phyloP scores from a whole-genome alignment of 2,888 invertebrate genomes.

The Germaria angustata region DNA sequence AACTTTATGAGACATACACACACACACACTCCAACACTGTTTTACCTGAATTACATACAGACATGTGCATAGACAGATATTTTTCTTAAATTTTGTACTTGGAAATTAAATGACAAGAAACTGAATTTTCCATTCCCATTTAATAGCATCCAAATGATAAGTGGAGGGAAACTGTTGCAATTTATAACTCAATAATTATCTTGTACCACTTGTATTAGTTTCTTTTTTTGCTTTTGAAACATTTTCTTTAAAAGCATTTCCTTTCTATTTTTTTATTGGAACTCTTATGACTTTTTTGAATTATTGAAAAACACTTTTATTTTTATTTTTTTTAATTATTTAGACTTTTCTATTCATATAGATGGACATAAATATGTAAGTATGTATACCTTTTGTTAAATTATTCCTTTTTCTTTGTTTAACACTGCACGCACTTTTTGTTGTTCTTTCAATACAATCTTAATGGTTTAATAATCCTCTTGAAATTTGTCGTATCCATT shows the following conservation, averaged over 20 bases:
- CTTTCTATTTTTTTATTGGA: background rate
- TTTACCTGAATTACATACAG: background rate
- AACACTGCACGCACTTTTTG: constrained; percentile 9
- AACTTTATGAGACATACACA: background rate
- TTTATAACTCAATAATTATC: background rate
- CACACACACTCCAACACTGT: background rate
- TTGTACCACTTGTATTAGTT: constrained; percentile 14
- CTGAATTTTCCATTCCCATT: background rate
- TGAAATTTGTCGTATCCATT: constrained; percentile 51
- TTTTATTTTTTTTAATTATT: background rate
- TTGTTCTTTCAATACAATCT: constrained; percentile 39
- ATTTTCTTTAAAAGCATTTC: background rate
- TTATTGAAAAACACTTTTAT: background rate
- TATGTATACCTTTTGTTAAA: constrained; percentile 8
- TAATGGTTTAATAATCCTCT: constrained; percentile 56
- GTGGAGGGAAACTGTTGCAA: background rate
- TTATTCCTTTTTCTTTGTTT: constrained; percentile 12
- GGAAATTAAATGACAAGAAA: no score
- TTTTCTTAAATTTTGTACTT: background rate
- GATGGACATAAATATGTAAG: no score
- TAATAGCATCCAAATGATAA: background rate
- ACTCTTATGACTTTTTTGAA: no score
- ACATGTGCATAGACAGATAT: background rate
- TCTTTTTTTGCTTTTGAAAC: no score
- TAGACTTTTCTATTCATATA: background rate